Evolutionary conservation across 2,113 vertebrate species (phyloP).

Genomic region (Gymnocephalus cernua): DNA sequence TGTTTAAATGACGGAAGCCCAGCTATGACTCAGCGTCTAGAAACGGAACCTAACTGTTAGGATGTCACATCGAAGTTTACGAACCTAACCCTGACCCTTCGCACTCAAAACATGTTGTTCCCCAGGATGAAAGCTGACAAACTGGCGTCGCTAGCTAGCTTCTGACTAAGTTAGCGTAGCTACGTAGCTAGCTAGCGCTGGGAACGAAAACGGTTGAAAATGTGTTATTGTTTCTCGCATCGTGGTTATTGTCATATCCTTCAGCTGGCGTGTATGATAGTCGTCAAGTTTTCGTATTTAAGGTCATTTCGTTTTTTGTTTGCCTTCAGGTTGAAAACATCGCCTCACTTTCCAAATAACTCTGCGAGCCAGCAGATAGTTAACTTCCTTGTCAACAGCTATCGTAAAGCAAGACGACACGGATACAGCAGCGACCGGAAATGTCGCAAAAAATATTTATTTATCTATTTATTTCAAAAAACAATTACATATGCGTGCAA

Average conservation of each 20-base stretch:
- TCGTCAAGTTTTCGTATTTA: neutral
- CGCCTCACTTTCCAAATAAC: neutral
- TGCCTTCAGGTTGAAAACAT: neutral
- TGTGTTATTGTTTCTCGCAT: conserved; percentile 14
- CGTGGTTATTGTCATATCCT: neutral
- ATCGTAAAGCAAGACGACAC: conserved; percentile 34
- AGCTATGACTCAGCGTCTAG: neutral
- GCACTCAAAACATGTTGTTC: neutral
- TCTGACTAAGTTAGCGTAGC: conserved; percentile 42
- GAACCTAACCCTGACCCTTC: no score
- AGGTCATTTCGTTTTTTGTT: neutral
- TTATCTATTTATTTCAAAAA: neutral
- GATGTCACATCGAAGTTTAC: conserved; percentile 12
- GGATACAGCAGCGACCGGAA: conserved; percentile 1
- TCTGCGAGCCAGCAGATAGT: conserved; percentile 7
- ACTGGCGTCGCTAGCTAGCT: neutral
- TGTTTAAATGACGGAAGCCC: neutral
- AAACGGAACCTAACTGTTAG: neutral
- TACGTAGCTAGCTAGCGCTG: conserved; percentile 18
- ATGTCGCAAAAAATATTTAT: conserved; percentile 34
- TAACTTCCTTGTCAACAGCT: conserved; percentile 40
- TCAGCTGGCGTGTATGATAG: accelerated
- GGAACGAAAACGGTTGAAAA: neutral
- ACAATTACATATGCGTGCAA: neutral
- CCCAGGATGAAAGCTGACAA: neutral